Base-by-base conservation (phyloP, 2,888 invertebrate genomes). In the Ernsta delagoae region DNA sequence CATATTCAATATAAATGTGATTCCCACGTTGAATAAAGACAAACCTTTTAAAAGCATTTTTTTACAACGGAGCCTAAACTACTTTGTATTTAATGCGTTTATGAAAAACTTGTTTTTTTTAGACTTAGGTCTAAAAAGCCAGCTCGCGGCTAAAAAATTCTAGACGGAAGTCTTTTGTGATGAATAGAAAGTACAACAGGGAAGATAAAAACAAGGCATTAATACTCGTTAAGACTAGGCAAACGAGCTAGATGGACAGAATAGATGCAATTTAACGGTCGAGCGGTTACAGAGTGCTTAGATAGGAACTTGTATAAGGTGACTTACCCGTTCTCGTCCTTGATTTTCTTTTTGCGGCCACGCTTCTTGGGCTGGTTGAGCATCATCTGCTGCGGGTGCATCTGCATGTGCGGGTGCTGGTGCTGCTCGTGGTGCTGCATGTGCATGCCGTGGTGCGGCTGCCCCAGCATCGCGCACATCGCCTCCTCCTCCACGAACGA, bases 271-370 rank as follows among this genome's bases (percentile, higher is more conserved):
- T 69, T 59, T 59, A 12, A 68, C 50, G 62, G 57, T 50, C 48
- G 45, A 62, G 56, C 11, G 69, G n/a, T 39, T 11, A 9, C 24
- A 5, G 16, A 11, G 24, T 39, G 8, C 39, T 39, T 39, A 59
- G 45, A n/a, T 24, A 59, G 59, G 11, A 1, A 11, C 41, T 12
- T 24, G 9, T 16, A 53, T 24, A 24, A 53, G 16, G 41, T 43
- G 56, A 88, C 93, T 91, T 75, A 93, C 94, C 94, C 94, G 78
- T 94, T 94, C 78, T 95, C 95, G 72, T 95, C 94, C 83, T 95
- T 95, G 70, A 96, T 92, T 88, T 98, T 98, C 94, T 98, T 98
- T 95, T 98, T 98, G 68, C 98, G 93, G 31, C 98, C 98, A 12
- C 98, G 92, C 86, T 97, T 97, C 89, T 98, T 98, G 71, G 97